phyloP scores from a whole-genome alignment of 2,113 vertebrate species.

The Tragulus kanchil region DNA sequence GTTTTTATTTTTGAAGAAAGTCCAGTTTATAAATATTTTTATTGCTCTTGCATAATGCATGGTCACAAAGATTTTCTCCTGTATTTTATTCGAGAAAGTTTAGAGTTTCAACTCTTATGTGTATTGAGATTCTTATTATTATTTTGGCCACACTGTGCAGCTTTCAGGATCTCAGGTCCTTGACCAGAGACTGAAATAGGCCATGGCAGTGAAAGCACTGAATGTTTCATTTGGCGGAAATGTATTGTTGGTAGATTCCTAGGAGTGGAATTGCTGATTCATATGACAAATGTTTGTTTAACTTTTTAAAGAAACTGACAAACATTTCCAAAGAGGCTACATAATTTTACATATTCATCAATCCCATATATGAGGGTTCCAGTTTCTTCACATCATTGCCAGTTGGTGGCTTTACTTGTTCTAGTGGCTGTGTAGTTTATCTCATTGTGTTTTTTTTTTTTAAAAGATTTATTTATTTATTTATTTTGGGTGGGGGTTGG shows the following conservation, averaged over 20 bases:
- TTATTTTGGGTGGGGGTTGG: no score
- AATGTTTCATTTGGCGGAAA: no score
- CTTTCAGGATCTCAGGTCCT: neutral
- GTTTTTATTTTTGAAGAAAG: constrained; percentile 44
- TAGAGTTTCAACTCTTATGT: neutral
- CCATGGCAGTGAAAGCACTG: neutral
- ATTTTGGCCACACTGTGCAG: neutral
- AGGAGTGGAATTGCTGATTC: constrained; percentile 18
- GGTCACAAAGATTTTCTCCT: neutral
- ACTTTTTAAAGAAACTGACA: constrained; percentile 23
- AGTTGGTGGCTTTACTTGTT: constrained; percentile 29
- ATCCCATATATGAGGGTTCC: neutral
- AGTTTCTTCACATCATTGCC: neutral
- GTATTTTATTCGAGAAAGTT: neutral
- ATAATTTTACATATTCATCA: neutral
- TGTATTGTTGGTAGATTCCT: constrained; percentile 46
- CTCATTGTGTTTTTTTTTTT: constrained; percentile 19
- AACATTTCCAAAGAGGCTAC: neutral
- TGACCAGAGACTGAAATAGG: neutral
- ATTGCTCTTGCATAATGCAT: constrained; percentile 9
- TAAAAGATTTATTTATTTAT: no score
- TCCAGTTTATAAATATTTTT: neutral
- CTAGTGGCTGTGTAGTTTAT: neutral
- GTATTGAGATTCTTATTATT: constrained; percentile 22
- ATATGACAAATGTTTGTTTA: neutral